These are phyloP conservation scores for Fregata magnificens DNA, from an alignment of 2,113 vertebrate species.

Conservation along the genomic window DNA sequence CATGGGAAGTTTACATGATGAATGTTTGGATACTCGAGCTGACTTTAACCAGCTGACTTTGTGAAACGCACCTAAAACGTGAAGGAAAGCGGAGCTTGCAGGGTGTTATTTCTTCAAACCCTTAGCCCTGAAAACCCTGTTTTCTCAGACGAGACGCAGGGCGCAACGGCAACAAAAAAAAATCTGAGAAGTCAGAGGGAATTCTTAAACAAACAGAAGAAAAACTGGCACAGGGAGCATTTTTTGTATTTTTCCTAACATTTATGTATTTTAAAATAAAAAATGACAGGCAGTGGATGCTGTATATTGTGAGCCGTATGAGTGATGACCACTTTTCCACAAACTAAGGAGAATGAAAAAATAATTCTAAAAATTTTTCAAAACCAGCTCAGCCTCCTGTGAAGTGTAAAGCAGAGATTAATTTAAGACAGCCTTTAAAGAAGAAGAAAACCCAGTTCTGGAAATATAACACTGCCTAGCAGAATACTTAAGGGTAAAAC, in stretches of 20 bases:
- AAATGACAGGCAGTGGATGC: background rate
- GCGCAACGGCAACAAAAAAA: background rate
- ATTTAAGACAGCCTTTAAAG: background rate
- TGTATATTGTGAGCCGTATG: background rate
- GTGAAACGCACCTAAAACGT: background rate
- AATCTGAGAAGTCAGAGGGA: background rate
- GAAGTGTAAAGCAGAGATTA: background rate
- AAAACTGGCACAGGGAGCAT: background rate
- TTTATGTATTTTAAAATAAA: constrained; percentile 34
- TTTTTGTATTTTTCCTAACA: constrained; percentile 23
- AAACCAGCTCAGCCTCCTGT: background rate
- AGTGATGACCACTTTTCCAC: constrained; percentile 10
- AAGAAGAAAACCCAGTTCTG: background rate
- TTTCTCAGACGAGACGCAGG: background rate
- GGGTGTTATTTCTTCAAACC: background rate
- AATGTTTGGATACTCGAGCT: background rate
- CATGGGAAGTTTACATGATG: constrained; percentile 41
- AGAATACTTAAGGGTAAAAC: background rate
- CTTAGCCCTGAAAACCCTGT: background rate
- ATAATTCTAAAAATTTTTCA: background rate
- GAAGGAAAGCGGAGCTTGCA: background rate
- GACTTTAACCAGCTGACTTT: constrained; percentile 34
- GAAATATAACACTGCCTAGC: background rate
- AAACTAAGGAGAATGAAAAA: background rate
- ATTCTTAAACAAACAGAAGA: background rate